Evolutionary conservation across 2,888 invertebrate species (phyloP).

Genomic region (Tricholauxania praeusta): DNA sequence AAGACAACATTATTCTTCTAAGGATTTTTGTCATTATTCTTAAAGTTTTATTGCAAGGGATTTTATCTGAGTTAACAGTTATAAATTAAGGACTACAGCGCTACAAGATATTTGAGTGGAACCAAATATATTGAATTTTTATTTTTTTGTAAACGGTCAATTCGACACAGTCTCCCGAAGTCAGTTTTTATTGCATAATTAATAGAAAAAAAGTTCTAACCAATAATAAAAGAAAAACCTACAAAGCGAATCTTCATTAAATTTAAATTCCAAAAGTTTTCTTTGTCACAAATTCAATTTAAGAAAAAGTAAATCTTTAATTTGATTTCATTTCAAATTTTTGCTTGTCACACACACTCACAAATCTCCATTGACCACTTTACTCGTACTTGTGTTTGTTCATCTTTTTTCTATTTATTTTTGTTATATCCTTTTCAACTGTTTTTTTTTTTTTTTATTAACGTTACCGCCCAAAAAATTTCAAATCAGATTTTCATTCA

Average conservation of each 20-base stretch:
- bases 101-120: no score
- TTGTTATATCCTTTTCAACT: constrained; percentile 4
- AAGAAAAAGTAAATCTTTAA: no score
- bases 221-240: background rate
- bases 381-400: background rate
- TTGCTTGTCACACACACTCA: background rate
- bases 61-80: no score
- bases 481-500: constrained; percentile 29
- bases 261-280: background rate
- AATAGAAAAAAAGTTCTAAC: no score
- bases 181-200: no score
- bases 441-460: background rate
- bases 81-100: no score
- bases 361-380: constrained; percentile 1
- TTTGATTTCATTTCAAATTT: background rate
- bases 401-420: constrained; percentile 3
- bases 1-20: no score
- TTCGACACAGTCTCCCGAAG: no score
- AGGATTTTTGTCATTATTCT: no score
- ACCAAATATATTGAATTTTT: no score
- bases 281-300: background rate
- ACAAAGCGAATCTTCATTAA: background rate
- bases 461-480: background rate
- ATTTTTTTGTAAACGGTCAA: no score
- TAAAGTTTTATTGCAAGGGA: no score